Percentiles rank a stretch among this genome's conserved stretches.
Conservation (phyloP, 2,797 vertebrate species). For the Nasua narica region DNA sequence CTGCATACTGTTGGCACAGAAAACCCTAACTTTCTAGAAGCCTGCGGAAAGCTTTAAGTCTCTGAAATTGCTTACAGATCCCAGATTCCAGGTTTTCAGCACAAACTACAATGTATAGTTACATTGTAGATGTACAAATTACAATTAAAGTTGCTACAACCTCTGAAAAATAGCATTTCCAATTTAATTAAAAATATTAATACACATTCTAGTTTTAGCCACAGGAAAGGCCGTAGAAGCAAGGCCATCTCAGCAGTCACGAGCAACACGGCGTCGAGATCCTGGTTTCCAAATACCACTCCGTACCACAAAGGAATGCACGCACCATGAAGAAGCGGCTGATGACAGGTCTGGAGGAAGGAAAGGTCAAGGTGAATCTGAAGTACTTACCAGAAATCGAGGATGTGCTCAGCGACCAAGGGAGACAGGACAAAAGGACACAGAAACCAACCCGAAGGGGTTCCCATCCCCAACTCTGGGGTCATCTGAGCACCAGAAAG, state of each 20-base stretch:
- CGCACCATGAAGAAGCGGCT: background rate
- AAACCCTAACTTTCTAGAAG: background rate
- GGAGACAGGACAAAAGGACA: background rate
- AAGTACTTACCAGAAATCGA: background rate
- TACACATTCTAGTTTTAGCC: background rate
- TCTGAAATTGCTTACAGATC: background rate
- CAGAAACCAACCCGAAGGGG: too few relatives aligned
- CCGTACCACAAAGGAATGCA: background rate
- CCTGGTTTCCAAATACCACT: background rate
- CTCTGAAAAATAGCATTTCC: background rate
- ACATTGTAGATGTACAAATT: too few relatives aligned
- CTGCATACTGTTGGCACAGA: background rate
- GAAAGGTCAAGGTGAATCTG: background rate
- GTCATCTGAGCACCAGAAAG: background rate
- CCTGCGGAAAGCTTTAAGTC: background rate
- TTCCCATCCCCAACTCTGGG: too few relatives aligned
- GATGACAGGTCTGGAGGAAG: background rate
- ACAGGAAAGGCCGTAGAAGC: background rate
- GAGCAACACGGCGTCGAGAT: background rate
- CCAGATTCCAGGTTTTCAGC: background rate
- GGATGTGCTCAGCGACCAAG: background rate
- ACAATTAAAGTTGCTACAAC: background rate
- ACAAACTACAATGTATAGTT: background rate
- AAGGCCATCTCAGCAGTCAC: rapidly evolving
- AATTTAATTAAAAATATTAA: background rate